Evolutionary conservation across 2,888 invertebrate species (phyloP).

Genomic region (Thera britannica): DNA sequence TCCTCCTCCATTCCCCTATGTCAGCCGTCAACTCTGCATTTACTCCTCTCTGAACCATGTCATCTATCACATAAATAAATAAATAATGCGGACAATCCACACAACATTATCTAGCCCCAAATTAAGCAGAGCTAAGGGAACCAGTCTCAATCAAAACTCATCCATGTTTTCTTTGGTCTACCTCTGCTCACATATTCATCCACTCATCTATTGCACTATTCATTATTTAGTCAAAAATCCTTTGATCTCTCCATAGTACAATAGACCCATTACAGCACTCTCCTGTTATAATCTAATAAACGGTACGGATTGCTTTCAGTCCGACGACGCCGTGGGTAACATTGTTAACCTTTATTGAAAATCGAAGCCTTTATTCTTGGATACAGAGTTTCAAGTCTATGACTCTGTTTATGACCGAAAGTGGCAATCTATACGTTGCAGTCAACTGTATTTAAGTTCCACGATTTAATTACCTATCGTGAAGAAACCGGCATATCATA

Average conservation of each 20-base stretch:
- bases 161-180: no score
- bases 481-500: no score
- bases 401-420: background rate
- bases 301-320: constrained; percentile 51
- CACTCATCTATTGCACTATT: background rate
- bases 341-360: constrained; percentile 50
- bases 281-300: constrained; percentile 54
- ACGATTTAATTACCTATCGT: no score
- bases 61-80: no score
- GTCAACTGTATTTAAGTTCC: background rate
- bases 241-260: constrained; percentile 12
- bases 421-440: background rate
- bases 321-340: constrained; percentile 44
- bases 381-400: constrained; percentile 5
- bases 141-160: no score
- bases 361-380: constrained; percentile 25
- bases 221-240: background rate
- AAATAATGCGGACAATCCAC: no score
- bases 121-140: no score
- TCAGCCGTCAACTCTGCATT: no score
- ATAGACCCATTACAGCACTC: constrained; percentile 53
- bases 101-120: no score
- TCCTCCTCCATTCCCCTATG: no score
- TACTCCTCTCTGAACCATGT: no score
- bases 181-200: no score